These are phyloP conservation scores for Oncorhynchus nerka DNA, from an alignment of 2,113 vertebrate genomes.

Conservation along the genomic window DNA sequence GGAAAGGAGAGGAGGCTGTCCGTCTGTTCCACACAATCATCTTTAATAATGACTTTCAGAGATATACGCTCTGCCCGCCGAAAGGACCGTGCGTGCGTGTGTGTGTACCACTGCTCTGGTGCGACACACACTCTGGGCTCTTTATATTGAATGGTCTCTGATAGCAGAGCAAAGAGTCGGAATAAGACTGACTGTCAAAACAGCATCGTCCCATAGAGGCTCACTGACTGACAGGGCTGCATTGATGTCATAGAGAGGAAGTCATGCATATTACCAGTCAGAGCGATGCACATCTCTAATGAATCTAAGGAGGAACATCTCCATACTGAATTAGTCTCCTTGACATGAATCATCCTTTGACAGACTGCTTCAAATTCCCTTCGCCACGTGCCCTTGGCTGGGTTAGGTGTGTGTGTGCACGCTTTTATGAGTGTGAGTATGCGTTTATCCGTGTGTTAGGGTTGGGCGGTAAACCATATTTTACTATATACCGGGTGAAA, in stretches of 20 bases:
- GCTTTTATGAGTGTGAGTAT: no score
- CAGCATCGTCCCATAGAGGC: constrained; percentile 50
- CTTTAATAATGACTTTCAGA: constrained; percentile 75
- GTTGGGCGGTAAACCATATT: no score
- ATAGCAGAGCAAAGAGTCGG: constrained; percentile 53
- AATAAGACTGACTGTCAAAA: constrained; percentile 67
- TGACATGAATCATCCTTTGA: constrained; percentile 50
- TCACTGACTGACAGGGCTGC: constrained; percentile 56
- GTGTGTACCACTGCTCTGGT: no score
- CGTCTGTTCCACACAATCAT: constrained; percentile 70
- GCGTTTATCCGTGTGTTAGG: no score
- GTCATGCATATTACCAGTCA: constrained; percentile 55
- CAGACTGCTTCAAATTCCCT: background rate
- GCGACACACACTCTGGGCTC: constrained; percentile 10
- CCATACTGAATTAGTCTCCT: constrained; percentile 46
- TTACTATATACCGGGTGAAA: no score
- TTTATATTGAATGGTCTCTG: constrained; percentile 68
- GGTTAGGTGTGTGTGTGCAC: background rate
- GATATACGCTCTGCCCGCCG: constrained; percentile 37
- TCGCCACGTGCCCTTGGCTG: background rate
- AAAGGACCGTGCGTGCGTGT: background rate
- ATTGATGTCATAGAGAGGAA: constrained; percentile 60
- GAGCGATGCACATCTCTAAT: constrained; percentile 60
- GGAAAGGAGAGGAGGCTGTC: constrained; percentile 55
- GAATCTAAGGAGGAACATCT: constrained; percentile 47